Conservation (phyloP, 2,797 vertebrate genomes). For the Kryptolebias ocellatus region DNA sequence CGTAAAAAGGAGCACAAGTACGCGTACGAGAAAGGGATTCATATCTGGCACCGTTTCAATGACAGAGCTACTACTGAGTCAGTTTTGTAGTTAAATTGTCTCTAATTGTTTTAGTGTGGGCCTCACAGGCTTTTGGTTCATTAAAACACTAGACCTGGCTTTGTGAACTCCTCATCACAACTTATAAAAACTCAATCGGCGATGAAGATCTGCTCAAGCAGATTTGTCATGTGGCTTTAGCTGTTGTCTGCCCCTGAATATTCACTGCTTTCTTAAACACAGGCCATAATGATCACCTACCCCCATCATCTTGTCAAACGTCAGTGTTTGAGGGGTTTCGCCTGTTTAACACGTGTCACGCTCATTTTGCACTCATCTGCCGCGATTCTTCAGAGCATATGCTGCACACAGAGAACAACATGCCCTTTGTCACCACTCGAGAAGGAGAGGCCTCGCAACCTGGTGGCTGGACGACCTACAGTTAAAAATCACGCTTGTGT, state of each 20-base stretch:
- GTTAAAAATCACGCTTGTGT: slow-evolving; percentile 44
- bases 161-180: slow-evolving; percentile 7
- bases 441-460: slow-evolving; percentile 44
- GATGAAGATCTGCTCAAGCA: slow-evolving; percentile 47
- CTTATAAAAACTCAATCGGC: slow-evolving; percentile 31
- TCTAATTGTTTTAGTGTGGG: background rate
- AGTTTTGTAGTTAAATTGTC: background rate
- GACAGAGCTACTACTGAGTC: background rate
- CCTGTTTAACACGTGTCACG: slow-evolving; percentile 80
- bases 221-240: slow-evolving; percentile 58
- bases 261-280: slow-evolving; percentile 67
- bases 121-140: background rate
- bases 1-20: slow-evolving; percentile 40
- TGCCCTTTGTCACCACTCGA: slow-evolving; percentile 57
- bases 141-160: slow-evolving; percentile 4
- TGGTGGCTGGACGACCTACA: slow-evolving; percentile 38
- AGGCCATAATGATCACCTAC: slow-evolving; percentile 67
- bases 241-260: slow-evolving; percentile 68
- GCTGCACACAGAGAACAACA: slow-evolving; percentile 55
- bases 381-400: slow-evolving; percentile 59
- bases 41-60: slow-evolving; percentile 19
- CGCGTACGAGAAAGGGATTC: slow-evolving; percentile 31
- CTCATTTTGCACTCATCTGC: slow-evolving; percentile 76
- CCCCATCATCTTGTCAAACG: slow-evolving; percentile 75
- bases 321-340: slow-evolving; percentile 63